These are phyloP conservation scores for Myiothlypis coronata DNA, from an alignment of 2,797 vertebrate genomes.

Conservation along the genomic window DNA sequence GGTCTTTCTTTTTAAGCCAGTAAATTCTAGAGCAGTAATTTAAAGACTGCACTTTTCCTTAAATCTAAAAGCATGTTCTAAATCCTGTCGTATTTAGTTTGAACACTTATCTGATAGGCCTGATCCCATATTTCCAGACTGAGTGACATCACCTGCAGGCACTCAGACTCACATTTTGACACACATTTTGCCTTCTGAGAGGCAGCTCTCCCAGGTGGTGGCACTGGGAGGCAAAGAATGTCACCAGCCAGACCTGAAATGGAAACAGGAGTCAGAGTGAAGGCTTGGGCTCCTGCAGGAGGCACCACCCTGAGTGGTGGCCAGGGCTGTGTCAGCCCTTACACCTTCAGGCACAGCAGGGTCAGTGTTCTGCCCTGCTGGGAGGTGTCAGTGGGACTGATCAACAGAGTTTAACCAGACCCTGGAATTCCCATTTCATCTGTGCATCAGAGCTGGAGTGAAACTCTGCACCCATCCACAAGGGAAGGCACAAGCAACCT, in stretches of 20 bases:
- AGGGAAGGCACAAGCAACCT: neutral
- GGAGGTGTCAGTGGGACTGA: neutral
- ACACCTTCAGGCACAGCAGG: rapidly evolving
- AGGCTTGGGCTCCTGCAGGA: neutral
- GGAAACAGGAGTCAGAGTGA: neutral
- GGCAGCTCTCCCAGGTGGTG: neutral
- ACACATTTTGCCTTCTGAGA: neutral
- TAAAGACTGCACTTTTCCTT: conserved; percentile 39
- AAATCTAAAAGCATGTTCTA: conserved; percentile 43
- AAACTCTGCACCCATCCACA: too few relatives aligned
- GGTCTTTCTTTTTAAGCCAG: conserved; percentile 48
- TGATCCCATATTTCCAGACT: neutral
- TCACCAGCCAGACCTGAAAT: too few relatives aligned
- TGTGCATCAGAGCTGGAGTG: neutral
- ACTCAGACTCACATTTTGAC: neutral
- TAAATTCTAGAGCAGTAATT: conserved; percentile 51
- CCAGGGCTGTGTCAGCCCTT: neutral
- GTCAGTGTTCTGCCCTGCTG: neutral
- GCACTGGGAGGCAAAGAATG: neutral
- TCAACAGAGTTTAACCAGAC: neutral
- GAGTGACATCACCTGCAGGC: neutral
- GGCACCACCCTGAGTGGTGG: rapidly evolving
- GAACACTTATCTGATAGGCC: neutral
- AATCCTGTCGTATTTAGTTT: conserved; percentile 35
- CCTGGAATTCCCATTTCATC: neutral